Conservation (phyloP, 2,888 invertebrate species). For the Bombylius discolor region DNA sequence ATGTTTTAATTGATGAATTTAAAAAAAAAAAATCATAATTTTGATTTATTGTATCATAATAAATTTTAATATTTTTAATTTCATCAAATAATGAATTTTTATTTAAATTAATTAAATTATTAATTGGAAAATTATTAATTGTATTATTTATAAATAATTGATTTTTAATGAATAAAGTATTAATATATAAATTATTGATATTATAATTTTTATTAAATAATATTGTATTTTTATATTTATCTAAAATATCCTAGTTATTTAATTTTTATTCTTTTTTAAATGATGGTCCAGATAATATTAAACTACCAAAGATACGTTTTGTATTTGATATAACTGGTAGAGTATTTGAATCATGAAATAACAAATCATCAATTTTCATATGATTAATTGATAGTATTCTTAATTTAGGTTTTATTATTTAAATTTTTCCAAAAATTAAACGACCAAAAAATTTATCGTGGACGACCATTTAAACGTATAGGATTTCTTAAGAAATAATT, state of each 20-base stretch:
- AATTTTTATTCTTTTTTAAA: slow-evolving; percentile 22
- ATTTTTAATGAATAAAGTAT: background rate
- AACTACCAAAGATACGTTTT: slow-evolving; percentile 21
- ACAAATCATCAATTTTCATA: slow-evolving; percentile 21
- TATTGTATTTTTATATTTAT: slow-evolving; percentile 22
- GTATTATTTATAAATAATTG: background rate
- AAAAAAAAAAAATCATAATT: too few species aligned
- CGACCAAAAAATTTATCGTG: slow-evolving; percentile 25
- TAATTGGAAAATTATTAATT: background rate
- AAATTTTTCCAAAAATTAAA: slow-evolving; percentile 24
- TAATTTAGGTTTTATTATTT: slow-evolving; percentile 20
- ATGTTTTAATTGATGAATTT: too few species aligned
- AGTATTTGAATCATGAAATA: slow-evolving; percentile 18
- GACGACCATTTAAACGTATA: slow-evolving; percentile 19
- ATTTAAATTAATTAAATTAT: background rate
- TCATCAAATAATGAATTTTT: background rate
- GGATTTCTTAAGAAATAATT: slow-evolving; percentile 26
- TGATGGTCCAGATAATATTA: slow-evolving; percentile 23
- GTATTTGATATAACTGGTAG: slow-evolving; percentile 22
- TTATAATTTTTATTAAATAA: slow-evolving; percentile 22
- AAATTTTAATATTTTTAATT: background rate
- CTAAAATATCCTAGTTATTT: slow-evolving; percentile 23
- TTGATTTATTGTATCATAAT: too few species aligned
- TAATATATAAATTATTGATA: slow-evolving; percentile 12
- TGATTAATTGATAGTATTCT: slow-evolving; percentile 25